A percentile compares a stretch with the other conserved stretches of the same genome.
Conservation (phyloP, 2,888 invertebrate species). For the Aleiodes testaceus region DNA sequence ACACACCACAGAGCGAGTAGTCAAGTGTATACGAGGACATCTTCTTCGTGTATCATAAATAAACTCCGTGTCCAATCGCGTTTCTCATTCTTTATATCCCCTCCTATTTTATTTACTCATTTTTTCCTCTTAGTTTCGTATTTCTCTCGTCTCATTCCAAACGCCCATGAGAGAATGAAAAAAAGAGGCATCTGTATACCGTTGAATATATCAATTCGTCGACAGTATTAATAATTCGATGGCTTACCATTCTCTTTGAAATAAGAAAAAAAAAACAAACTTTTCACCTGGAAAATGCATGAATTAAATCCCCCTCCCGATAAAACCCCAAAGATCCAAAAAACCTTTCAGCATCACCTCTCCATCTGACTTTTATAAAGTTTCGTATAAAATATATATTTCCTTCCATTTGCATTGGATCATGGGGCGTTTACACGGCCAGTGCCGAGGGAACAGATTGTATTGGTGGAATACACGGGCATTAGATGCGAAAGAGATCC, state of each 20-base stretch:
- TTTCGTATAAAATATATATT: neutral
- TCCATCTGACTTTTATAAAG: no score
- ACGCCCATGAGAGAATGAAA: constrained; percentile 10
- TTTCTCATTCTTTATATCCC: constrained; percentile 30
- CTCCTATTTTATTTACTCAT: constrained; percentile 7
- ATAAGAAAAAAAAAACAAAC: no score
- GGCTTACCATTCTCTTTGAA: constrained; percentile 20
- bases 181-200: constrained; percentile 25
- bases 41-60: constrained; percentile 49
- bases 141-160: constrained; percentile 34
- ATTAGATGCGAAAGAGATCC: constrained; percentile 60
- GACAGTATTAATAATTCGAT: constrained; percentile 50
- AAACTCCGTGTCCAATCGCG: constrained; percentile 45
- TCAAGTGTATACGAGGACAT: constrained; percentile 47
- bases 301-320: no score
- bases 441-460: constrained; percentile 40
- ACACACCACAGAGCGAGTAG: constrained; percentile 36
- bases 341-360: no score
- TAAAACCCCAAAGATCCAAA: no score
- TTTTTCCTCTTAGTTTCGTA: constrained; percentile 14
- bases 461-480: constrained; percentile 55
- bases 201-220: constrained; percentile 48
- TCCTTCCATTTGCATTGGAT: constrained; percentile 44
- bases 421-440: constrained; percentile 56
- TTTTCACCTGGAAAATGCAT: no score